Conservation (phyloP, 1,140 invertebrate species). For the Yoshiicerus persimilis region DNA sequence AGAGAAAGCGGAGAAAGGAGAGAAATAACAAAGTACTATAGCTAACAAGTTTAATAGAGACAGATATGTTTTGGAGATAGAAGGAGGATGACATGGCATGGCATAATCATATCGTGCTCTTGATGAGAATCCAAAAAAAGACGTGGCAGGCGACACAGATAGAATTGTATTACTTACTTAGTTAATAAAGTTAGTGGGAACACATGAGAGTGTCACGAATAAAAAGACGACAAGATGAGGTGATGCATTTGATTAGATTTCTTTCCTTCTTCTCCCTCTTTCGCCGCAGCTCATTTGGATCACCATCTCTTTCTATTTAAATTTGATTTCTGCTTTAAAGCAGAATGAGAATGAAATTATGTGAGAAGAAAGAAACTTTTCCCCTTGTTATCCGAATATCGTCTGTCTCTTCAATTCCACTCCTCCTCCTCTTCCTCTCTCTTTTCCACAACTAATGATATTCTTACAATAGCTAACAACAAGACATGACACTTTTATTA, state of each 20-base stretch:
- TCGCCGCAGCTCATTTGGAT: background rate
- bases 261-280: background rate
- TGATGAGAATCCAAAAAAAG: background rate
- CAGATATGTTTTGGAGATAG: background rate
- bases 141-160: background rate
- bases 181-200: background rate
- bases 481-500: background rate
- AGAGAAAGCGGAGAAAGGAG: background rate
- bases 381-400: background rate
- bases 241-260: conserved; percentile 4
- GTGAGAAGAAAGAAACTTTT: background rate
- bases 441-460: background rate
- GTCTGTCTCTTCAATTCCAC: background rate
- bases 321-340: background rate
- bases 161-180: background rate
- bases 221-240: background rate
- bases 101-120: background rate
- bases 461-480: background rate
- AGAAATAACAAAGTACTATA: background rate
- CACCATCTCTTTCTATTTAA: background rate
- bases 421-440: background rate
- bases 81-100: background rate
- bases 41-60: background rate
- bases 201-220: background rate
- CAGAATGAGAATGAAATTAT: background rate